Percentiles rank a stretch among this genome's conserved stretches.
phyloP scores from a whole-genome alignment of 2,888 invertebrate species.

The Drosophila sordidapex region DNA sequence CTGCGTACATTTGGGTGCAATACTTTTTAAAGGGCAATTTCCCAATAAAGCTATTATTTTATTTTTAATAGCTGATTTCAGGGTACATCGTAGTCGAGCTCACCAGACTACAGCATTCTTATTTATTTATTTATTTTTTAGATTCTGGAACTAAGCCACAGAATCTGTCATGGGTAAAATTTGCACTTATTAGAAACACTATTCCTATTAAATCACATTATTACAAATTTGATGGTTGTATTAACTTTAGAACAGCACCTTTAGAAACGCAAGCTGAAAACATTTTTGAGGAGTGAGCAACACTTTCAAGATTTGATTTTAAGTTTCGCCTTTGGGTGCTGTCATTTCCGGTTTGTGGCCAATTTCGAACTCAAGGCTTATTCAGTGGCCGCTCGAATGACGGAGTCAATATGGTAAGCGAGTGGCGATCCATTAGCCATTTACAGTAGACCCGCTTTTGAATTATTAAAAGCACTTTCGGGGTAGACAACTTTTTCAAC shows the following conservation, averaged over 20 bases:
- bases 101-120: not conserved
- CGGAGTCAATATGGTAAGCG: constrained; percentile 47
- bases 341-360: constrained; percentile 8
- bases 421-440: constrained; percentile 42
- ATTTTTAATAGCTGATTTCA: not conserved
- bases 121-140: too few relatives aligned
- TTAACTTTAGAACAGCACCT: not conserved
- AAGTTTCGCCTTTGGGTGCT: not conserved
- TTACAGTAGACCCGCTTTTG: constrained; percentile 44
- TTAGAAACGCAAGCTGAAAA: not conserved
- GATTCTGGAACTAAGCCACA: not conserved
- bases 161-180: not conserved
- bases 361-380: constrained; percentile 16
- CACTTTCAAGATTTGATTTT: not conserved
- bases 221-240: not conserved
- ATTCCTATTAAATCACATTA: not conserved
- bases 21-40: not conserved
- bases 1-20: not conserved
- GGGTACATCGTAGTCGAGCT: not conserved
- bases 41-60: not conserved
- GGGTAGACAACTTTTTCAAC: constrained; percentile 31
- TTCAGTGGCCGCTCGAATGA: constrained; percentile 32
- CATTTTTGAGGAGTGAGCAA: not conserved
- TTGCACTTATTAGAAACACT: not conserved
- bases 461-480: constrained; percentile 51